Percentiles rank a stretch among this genome's conserved stretches.
Conservation (phyloP, 2,113 vertebrate genomes). For the Neopipo cinnamomea region DNA sequence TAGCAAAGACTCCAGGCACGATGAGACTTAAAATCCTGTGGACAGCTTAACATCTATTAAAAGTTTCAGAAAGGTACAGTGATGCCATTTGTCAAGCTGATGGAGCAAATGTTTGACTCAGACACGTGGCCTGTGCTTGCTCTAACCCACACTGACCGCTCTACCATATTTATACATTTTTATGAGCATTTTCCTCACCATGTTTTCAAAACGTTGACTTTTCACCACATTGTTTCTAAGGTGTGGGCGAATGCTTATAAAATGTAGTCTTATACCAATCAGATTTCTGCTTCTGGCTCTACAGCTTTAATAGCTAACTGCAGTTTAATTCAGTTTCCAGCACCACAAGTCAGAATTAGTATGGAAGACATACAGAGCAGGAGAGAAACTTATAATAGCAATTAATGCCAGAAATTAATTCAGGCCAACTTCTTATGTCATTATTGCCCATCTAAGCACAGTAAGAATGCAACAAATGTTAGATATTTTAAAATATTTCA, state of each 20-base stretch:
- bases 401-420: background rate
- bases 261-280: background rate
- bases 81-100: background rate
- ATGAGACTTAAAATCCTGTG: background rate
- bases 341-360: background rate
- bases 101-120: background rate
- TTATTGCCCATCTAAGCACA: background rate
- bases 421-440: background rate
- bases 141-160: background rate
- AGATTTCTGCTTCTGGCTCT: background rate
- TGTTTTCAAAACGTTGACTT: background rate
- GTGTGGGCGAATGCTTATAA: background rate
- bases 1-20: background rate
- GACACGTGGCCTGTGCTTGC: background rate
- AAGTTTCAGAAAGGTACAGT: background rate
- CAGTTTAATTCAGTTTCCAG: background rate
- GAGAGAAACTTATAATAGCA: background rate
- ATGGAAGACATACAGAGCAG: background rate
- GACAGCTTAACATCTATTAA: background rate
- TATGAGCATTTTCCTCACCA: background rate
- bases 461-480: background rate
- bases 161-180: background rate
- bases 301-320: background rate
- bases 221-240: background rate
- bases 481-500: constrained; percentile 16